Conservation (phyloP, 2,888 invertebrate genomes). For the Drosophila algonquin region DNA sequence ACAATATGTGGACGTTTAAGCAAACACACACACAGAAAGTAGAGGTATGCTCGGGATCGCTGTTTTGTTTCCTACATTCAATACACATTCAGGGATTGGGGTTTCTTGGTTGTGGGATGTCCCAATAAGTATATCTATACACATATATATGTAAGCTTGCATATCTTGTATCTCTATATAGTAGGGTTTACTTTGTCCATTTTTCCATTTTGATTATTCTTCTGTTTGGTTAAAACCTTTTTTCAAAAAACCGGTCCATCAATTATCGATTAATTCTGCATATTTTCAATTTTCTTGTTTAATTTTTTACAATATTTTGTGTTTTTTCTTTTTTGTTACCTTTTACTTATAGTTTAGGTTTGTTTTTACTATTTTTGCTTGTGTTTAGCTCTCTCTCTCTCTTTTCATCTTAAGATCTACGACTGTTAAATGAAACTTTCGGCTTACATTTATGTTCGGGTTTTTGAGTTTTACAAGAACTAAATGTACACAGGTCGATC, state of each 20-base stretch:
- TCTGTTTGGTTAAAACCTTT: background rate
- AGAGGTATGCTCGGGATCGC: background rate
- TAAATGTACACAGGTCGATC: slow-evolving; percentile 51
- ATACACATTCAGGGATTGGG: background rate
- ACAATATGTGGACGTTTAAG: slow-evolving; percentile 20
- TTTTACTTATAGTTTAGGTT: background rate
- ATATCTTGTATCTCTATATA: background rate
- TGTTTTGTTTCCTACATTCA: background rate
- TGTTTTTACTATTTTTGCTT: slow-evolving; percentile 51
- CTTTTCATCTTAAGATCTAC: slow-evolving; percentile 11
- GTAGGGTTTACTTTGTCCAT: background rate
- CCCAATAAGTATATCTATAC: background rate
- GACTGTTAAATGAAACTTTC: slow-evolving; percentile 20
- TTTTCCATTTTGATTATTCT: background rate
- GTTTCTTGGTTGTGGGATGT: background rate
- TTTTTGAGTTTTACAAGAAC: slow-evolving; percentile 44
- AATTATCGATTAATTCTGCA: background rate
- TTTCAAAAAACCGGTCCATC: background rate
- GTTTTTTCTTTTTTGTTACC: background rate
- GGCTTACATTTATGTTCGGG: slow-evolving; percentile 28
- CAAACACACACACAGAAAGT: slow-evolving; percentile 23
- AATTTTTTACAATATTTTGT: background rate
- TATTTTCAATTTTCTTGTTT: background rate
- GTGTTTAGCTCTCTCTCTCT: slow-evolving; percentile 16
- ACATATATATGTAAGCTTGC: background rate